Evolutionary conservation across 2,888 invertebrate species (phyloP), one percentile per base, ranked within the genome.

Genomic region (Perizoma affinitatum): DNA sequence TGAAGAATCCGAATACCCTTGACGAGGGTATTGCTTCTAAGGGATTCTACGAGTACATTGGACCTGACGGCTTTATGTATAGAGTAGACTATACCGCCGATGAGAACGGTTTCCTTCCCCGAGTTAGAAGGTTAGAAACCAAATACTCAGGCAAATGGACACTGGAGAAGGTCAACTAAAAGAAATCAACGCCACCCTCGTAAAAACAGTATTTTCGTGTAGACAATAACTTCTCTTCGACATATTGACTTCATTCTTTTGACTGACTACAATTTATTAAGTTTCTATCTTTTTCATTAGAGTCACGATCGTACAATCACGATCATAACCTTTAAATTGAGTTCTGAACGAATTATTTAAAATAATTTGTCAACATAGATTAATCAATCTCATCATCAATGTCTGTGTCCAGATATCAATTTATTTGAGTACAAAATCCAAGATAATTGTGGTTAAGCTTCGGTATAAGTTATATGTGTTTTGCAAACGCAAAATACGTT

Each of bases 1-100:
- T 93, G 59, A 93, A 91, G 74, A 92, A 93, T 72, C 83, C 90
- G 3, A 92, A 92, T 74, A 87, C 91, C 3, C 73, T 85, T 11
- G 92, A 93, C 64, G 93, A 92, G 72, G 93, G 92, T 4, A 93
- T 92, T 54, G 90, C 93, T 35, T 92, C 92, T 9, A 74, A 85
- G 61, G 93, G 93, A 7, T 93, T 91, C 77, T 93, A 93, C 78
- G 93, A 93, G 67, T 93, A 93, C 83, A 92, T 93, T 44, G 93
- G 93, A 36, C 93, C 93, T 38, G 93, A 93, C 61, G 93, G 93
- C 34, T 92, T 90, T 76, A 87, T 92, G 82, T 93, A 93, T 83
- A 79, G 90, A 63, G 92, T 92, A 5, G 92, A 92, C 77, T 93
- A 91, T 78, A 93, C 93, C 41, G 93, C 93, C 46, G 93, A 93